Base-by-base conservation (phyloP, 2,113 vertebrate genomes). In the Cavia porcellus region DNA sequence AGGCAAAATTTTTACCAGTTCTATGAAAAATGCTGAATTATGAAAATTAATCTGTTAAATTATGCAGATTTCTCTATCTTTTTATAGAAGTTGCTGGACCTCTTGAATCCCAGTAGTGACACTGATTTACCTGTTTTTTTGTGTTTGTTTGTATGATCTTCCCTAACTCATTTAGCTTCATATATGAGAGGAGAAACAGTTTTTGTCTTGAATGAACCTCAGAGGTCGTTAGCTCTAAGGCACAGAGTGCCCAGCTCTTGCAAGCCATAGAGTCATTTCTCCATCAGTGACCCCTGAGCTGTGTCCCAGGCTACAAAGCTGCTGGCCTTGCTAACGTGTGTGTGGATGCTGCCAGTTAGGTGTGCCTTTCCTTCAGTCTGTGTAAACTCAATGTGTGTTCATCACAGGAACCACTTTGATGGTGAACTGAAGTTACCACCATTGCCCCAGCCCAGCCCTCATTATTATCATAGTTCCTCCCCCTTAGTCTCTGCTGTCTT, bases 61-160 rank as follows among this genome's bases (percentile, higher is more conserved):
- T 22, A 64, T 66, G 9, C 20, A 88, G 68, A 87, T 84, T 66
- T 90, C 62, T 84, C 61, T 22, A 28, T 70, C 57, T 25, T 30
- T 66, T 96, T 86, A 47, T 35, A 89, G 88, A 75, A 68, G n/a
- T 28, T 91, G 19, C 64, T 89, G 89, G 24, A 94, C 86, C 35
- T 68, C 38, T 55, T 42, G 72, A 92, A 32, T 89, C 35, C 57
- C 64, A 52, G 22, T 52, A 74, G 42, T 68, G 75, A 61, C 15
- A 32, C 32, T 66, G 50, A 68, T 64, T 85, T 84, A 45, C 42
- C n/a, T 92, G 66, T 68, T 68, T 68, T 66, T 68, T 32, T 66
- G 4, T 35, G 12, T 28, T 72, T 1, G 45, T 93, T 91, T 77
- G 42, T 12, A 6, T 47, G n/a, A 52, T 70, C 28, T n/a, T 75